Conservation (phyloP, 2,113 vertebrate species). For the Nansenia antarctica region DNA sequence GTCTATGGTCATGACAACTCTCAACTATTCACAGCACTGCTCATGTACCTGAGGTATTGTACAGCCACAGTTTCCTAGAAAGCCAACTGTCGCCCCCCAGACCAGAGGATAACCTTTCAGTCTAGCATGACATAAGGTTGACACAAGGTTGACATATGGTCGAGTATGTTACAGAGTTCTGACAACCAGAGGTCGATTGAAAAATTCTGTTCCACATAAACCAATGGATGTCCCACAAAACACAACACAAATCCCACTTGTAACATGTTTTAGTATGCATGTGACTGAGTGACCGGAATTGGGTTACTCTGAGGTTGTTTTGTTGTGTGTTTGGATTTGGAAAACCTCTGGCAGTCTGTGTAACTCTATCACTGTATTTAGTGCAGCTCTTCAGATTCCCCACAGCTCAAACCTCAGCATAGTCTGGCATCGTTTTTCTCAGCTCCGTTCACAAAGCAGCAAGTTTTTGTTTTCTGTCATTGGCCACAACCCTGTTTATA, state of each 20-base stretch:
- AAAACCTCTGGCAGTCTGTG: slow-evolving; percentile 47
- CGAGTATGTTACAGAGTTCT: background rate
- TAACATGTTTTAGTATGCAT: slow-evolving; percentile 15
- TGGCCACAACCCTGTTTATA: slow-evolving; percentile 59
- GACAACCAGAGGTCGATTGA: background rate
- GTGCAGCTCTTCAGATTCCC: slow-evolving; percentile 34
- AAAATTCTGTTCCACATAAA: slow-evolving; percentile 6
- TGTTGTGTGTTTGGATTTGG: slow-evolving; percentile 62
- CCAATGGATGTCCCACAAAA: too few relatives aligned
- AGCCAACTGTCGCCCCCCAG: too few relatives aligned
- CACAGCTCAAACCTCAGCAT: slow-evolving; percentile 50
- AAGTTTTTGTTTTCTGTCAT: slow-evolving; percentile 44
- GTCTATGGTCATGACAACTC: too few relatives aligned
- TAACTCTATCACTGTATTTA: slow-evolving; percentile 62
- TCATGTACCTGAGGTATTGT: too few relatives aligned
- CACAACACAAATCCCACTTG: background rate
- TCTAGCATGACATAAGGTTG: too few relatives aligned
- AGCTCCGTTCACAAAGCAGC: slow-evolving; percentile 40
- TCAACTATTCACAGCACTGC: too few relatives aligned
- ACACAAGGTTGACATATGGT: too few relatives aligned
- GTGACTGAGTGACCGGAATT: slow-evolving; percentile 37
- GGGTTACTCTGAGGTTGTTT: slow-evolving; percentile 56
- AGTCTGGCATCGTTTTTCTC: slow-evolving; percentile 56
- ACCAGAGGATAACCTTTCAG: too few relatives aligned
- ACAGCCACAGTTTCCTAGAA: too few relatives aligned